Percentiles rank a stretch among this genome's conserved stretches.
These are phyloP conservation scores for Drosophila paulistorum DNA, from an alignment of 1,140 invertebrate genomes.

Conservation along the genomic window DNA sequence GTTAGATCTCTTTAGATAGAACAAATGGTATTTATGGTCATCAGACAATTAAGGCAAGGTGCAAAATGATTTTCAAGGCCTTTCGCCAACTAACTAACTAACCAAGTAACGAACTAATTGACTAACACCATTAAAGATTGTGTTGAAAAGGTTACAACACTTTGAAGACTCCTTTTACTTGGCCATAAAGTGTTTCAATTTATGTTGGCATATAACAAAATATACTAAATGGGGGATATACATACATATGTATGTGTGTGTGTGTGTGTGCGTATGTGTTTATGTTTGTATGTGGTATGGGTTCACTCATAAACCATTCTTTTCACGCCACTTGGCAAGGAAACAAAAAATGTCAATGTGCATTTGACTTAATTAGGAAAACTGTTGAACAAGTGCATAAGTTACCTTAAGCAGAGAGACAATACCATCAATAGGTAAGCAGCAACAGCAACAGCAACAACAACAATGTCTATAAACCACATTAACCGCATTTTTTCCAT, in stretches of 20 bases:
- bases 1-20: background rate
- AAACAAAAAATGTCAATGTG: slow-evolving; percentile 36
- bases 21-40: background rate
- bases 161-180: slow-evolving; percentile 6
- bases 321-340: slow-evolving; percentile 28
- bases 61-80: slow-evolving; percentile 1
- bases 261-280: background rate
- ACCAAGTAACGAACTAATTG: background rate
- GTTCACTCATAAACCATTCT: slow-evolving; percentile 16
- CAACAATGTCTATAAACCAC: slow-evolving; percentile 35
- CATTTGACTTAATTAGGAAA: slow-evolving; percentile 71
- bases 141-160: slow-evolving; percentile 2
- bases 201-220: slow-evolving; percentile 1
- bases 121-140: background rate
- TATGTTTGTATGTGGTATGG: background rate
- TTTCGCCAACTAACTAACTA: background rate
- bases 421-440: slow-evolving; percentile 23
- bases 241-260: too few relatives aligned
- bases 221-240: too few relatives aligned
- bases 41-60: too few relatives aligned
- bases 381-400: slow-evolving; percentile 66
- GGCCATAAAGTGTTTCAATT: background rate
- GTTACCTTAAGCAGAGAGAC: slow-evolving; percentile 32
- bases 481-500: slow-evolving; percentile 72
- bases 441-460: slow-evolving; percentile 15